Evolutionary conservation across 37 sponge, comb jelly and placozoan species (phyloP).

Genomic region (Oopsacas minuta): DNA sequence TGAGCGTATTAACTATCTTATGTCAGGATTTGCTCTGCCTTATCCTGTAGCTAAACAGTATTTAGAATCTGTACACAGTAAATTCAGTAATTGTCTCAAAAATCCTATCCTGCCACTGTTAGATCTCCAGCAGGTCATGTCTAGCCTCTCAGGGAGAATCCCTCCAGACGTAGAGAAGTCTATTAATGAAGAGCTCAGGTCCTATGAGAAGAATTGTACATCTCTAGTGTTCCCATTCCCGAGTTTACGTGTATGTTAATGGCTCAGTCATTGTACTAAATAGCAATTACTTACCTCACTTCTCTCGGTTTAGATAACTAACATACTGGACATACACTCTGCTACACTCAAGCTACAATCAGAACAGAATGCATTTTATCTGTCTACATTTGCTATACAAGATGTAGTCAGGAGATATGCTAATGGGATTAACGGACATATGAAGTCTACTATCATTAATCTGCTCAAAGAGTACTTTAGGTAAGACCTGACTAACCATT

Average conservation of each 20-base stretch:
- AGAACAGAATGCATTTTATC: slow-evolving; percentile 61
- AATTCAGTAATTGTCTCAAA: slow-evolving; percentile 30
- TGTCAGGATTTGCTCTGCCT: slow-evolving; percentile 47
- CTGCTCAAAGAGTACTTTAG: slow-evolving; percentile 60
- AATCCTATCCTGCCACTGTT: slow-evolving; percentile 53
- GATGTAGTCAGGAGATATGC: slow-evolving; percentile 50
- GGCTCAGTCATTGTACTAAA: background rate
- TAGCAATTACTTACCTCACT: background rate
- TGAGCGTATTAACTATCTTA: slow-evolving; percentile 27
- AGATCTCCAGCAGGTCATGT: slow-evolving; percentile 72
- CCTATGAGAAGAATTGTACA: slow-evolving; percentile 65
- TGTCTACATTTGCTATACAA: slow-evolving; percentile 52
- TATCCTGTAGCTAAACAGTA: background rate
- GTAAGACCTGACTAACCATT: no score
- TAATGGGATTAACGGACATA: slow-evolving; percentile 51
- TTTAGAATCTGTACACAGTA: background rate
- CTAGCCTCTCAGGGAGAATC: slow-evolving; percentile 56
- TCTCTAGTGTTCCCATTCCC: slow-evolving; percentile 82
- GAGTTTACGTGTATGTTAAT: slow-evolving; percentile 33
- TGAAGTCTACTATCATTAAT: slow-evolving; percentile 46
- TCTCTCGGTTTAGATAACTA: slow-evolving; percentile 30
- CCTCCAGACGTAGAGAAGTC: slow-evolving; percentile 43
- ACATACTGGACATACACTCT: slow-evolving; percentile 55
- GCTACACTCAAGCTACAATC: slow-evolving; percentile 34
- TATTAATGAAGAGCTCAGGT: slow-evolving; percentile 47